phyloP scores from a whole-genome alignment of 2,888 invertebrate genomes.

The Hipparchia sbordonii region DNA sequence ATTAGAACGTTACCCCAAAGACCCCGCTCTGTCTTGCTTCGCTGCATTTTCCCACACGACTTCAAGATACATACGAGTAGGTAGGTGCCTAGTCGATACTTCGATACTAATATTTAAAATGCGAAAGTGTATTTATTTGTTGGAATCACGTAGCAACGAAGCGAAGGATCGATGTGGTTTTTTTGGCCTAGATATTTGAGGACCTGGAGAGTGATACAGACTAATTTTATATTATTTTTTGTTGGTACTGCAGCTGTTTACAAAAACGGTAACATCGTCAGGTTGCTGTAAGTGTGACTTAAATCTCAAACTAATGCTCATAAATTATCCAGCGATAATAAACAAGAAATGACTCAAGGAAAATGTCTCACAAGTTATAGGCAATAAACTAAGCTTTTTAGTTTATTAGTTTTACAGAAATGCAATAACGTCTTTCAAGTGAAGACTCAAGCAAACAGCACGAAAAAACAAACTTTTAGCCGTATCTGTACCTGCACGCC shows the following conservation, averaged over 20 bases:
- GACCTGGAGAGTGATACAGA: too few species aligned
- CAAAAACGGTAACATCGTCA: not conserved
- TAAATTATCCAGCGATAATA: slow-evolving; percentile 8
- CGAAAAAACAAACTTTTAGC: not conserved
- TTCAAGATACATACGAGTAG: slow-evolving; percentile 13
- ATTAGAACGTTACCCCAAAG: slow-evolving; percentile 66
- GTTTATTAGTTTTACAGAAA: slow-evolving; percentile 17
- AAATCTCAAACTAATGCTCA: not conserved
- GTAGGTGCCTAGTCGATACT: too few species aligned
- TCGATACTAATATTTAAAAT: too few species aligned
- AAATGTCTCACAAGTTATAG: slow-evolving; percentile 12
- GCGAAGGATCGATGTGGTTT: too few species aligned
- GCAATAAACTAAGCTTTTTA: slow-evolving; percentile 16
- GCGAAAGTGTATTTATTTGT: too few species aligned
- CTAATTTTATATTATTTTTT: too few species aligned
- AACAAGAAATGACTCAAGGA: slow-evolving; percentile 18
- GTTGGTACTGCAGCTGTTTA: too few species aligned
- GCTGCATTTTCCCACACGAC: slow-evolving; percentile 52
- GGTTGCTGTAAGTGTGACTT: not conserved
- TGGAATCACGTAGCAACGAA: too few species aligned
- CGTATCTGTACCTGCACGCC: not conserved
- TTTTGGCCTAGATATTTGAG: too few species aligned
- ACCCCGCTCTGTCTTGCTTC: slow-evolving; percentile 54
- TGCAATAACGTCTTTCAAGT: slow-evolving; percentile 20
- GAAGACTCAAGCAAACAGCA: slow-evolving; percentile 9